Base-by-base conservation (phyloP, 2,888 invertebrate species). In the Nomada fucata region DNA sequence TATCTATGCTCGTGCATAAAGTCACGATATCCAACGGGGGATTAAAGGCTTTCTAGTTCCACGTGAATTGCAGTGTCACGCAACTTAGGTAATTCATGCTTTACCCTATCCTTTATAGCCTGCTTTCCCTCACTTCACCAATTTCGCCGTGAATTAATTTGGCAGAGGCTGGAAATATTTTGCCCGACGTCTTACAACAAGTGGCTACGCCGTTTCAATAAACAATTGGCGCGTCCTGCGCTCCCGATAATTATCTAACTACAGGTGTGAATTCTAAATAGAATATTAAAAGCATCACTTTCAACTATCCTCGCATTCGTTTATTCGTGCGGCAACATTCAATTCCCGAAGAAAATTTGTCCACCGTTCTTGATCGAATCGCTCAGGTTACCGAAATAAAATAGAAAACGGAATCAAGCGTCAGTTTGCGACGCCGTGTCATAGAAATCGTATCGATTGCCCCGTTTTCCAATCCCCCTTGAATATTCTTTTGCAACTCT, bases 1-100 rank as follows among this genome's bases (percentile, higher is more conserved):
- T 57, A 52, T 69, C 83, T 64, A 72, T 23, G 55, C 50, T 63
- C 55, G 60, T 26, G 52, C 59, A 80, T 78, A 76, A 83, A 87
- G 80, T 83, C 83, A 87, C 59, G 83, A 76, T 81, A 84, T 82
- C 79, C 79, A 72, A 69, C 67, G 61, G 60, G 68, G 70, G 60
- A 85, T 87, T 87, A 87, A 87, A 77, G 81, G 76, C 88, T 71
- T 77, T 55, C 72, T 59, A 64, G 20, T 70, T 52, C 71, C 78
- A 76, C 65, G 81, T 85, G 83, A 87, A 86, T 81, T 83, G 76
- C 83, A 83, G 71, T 70, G 86, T 87, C 86, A 87, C 83, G 86
- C 88, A 77, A 88, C 84, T 52, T 71, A 82, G 79, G 88, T 87
- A 86, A 86, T 88, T 81, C 86, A 80, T 81, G 76, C 73, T 83